Evolutionary conservation across 2,797 vertebrate genomes (phyloP).

Genomic region (Dendrocincla tyrannina): DNA sequence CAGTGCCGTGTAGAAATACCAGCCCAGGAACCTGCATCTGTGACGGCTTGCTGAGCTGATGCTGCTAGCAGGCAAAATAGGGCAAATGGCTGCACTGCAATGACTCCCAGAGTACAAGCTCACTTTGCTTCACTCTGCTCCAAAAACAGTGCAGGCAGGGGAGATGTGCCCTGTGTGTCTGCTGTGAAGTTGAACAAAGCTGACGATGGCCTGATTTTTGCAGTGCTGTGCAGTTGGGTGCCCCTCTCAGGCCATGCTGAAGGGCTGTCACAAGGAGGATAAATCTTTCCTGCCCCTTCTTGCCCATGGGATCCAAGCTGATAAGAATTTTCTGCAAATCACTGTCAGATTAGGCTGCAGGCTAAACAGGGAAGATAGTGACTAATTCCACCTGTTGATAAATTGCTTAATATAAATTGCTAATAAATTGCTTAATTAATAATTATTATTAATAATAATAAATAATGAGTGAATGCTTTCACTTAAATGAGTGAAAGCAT

Average conservation of each 20-base stretch:
- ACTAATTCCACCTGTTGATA: neutral
- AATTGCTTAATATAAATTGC: too few relatives aligned
- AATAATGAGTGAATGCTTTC: too few relatives aligned
- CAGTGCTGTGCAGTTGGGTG: neutral
- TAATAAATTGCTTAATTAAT: too few relatives aligned
- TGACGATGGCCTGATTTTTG: neutral
- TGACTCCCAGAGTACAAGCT: neutral
- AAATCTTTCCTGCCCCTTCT: neutral
- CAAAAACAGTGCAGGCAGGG: fast-evolving
- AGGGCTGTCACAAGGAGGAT: neutral
- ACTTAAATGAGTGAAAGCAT: too few relatives aligned
- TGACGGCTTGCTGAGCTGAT: neutral
- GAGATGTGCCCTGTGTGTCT: neutral
- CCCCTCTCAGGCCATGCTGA: neutral
- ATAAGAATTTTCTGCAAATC: neutral
- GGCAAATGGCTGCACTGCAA: fast-evolving
- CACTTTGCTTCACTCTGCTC: fast-evolving
- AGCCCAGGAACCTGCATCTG: neutral
- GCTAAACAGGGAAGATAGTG: neutral
- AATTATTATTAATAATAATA: too few relatives aligned
- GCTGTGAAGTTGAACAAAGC: neutral
- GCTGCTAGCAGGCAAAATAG: neutral
- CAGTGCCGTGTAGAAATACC: neutral
- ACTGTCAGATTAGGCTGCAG: neutral
- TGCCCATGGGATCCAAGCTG: neutral